phyloP scores from a whole-genome alignment of 2,888 invertebrate species.

The Hymenopus coronatus region DNA sequence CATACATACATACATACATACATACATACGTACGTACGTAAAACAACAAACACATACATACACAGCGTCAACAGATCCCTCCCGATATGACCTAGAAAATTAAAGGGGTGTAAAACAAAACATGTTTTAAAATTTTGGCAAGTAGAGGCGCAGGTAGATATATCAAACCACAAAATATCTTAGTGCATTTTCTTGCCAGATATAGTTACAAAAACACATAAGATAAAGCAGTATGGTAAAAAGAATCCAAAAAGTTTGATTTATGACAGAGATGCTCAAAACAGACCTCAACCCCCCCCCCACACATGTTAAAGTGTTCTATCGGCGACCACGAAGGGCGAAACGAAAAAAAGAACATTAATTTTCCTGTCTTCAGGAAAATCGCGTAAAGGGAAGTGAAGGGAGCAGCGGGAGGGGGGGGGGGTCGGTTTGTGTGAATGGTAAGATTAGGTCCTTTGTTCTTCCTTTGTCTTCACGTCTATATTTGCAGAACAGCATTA shows the following conservation, averaged over 20 bases:
- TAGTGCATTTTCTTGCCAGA: no score
- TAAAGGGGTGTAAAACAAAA: no score
- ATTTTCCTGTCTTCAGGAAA: neutral
- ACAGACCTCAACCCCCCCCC: neutral
- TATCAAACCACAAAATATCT: no score
- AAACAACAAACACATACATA: no score
- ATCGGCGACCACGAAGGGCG: neutral
- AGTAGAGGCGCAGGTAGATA: no score
- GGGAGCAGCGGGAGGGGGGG: no score
- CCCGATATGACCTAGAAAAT: no score
- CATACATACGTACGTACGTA: no score
- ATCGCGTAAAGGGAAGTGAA: neutral
- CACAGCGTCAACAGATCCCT: no score
- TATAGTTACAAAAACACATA: neutral
- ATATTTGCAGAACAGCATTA: neutral
- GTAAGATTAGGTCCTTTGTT: neutral
- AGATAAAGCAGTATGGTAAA: neutral
- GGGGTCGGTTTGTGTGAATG: neutral
- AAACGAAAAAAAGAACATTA: neutral
- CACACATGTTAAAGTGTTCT: neutral
- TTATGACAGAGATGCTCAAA: conserved; percentile 14
- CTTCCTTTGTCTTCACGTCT: neutral
- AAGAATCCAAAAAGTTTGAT: neutral
- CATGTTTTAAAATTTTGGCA: no score
- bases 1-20: no score